These are phyloP conservation scores for Triops cancriformis DNA, from an alignment of 1,140 invertebrate genomes.

Conservation along the genomic window DNA sequence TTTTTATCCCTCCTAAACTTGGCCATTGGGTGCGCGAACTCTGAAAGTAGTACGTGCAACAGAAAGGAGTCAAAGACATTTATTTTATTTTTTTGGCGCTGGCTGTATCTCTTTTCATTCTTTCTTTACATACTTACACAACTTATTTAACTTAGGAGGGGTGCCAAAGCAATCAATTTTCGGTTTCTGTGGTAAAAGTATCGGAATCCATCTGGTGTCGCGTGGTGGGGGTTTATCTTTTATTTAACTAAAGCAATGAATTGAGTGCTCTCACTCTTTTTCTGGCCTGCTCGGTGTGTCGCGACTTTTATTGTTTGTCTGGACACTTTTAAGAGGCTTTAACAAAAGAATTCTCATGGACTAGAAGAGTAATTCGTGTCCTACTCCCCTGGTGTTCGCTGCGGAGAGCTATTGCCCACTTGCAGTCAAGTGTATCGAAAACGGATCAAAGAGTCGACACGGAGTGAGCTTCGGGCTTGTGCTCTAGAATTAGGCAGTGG, in stretches of 20 bases:
- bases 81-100: background rate
- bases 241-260: constrained; percentile 6
- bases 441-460: background rate
- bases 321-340: constrained; percentile 10
- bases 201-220: background rate
- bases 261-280: background rate
- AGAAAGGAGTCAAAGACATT: background rate
- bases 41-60: background rate
- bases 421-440: constrained; percentile 2
- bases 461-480: background rate
- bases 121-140: background rate
- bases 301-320: constrained; percentile 10
- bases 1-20: background rate
- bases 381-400: background rate
- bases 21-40: background rate
- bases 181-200: background rate
- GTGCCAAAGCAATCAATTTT: background rate
- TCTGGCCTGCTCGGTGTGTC: background rate
- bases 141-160: too few species aligned
- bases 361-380: background rate
- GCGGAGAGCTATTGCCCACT: background rate
- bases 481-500: background rate
- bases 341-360: background rate
- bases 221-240: background rate
- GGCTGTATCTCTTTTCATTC: background rate